Evolutionary conservation across 2,797 vertebrate species (phyloP).

Genomic region (Cyprinodon diabolis): DNA sequence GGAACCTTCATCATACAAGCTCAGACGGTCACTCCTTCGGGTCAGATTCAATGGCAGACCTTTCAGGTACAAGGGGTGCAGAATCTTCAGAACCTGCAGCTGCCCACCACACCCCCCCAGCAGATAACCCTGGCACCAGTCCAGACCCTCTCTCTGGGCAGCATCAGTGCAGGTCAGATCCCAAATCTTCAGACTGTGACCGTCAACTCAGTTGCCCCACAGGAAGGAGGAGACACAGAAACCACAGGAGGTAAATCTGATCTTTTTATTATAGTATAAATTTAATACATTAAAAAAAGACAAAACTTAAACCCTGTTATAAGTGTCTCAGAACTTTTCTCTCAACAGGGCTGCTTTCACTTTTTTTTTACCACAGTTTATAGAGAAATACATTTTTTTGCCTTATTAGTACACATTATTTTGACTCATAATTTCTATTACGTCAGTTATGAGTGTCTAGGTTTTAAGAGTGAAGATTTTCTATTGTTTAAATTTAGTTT

Average conservation of each 20-base stretch:
- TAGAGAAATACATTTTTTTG: no score
- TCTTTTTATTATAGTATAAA: conserved; percentile 6
- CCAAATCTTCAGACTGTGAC: conserved; percentile 99
- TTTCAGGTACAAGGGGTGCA: conserved; percentile 99
- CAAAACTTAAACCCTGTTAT: no score
- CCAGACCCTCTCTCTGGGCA: conserved; percentile 95
- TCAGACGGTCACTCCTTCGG: conserved; percentile 96
- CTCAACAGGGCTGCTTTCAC: no score
- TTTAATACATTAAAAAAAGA: background rate
- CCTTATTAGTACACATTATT: no score
- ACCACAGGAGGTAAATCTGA: conserved; percentile 86
- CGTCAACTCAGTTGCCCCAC: conserved; percentile 92
- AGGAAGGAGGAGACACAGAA: conserved; percentile 89
- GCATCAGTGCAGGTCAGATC: conserved; percentile 92
- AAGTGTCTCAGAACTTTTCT: no score
- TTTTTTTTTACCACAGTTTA: no score
- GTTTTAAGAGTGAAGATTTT: no score
- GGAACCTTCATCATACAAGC: conserved; percentile 99
- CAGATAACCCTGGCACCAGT: conserved; percentile 98
- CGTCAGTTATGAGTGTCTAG: no score
- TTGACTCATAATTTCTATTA: no score
- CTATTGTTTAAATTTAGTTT: no score
- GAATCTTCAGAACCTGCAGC: conserved; percentile 98
- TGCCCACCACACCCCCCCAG: conserved; percentile 93
- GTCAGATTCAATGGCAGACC: conserved; percentile 99